Base-by-base conservation (phyloP, 2,797 vertebrate genomes). In the Mus spretus region DNA sequence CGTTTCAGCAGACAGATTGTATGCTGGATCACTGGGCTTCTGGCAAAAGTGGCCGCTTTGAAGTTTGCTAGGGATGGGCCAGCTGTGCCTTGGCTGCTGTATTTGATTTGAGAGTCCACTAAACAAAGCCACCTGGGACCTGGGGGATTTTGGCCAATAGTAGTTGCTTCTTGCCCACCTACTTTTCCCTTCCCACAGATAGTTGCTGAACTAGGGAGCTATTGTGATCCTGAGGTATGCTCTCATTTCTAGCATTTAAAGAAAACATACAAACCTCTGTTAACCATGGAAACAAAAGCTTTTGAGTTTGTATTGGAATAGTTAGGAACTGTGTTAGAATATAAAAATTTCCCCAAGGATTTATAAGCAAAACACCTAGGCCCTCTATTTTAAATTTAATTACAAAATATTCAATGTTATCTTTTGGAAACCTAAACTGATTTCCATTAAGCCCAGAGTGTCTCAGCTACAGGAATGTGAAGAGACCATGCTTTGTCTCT, bases 61-160 rank as follows among this genome's bases (percentile, higher is more conserved):
- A 96, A 96, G 79, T 74, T 88, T 61, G 1, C 47, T 50, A 74
- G 82, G 86, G 77, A 96, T 6, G 2, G 94, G 96, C 97, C 92
- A 72, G 96, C 6, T 88, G 97, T 98, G 98, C 98, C 98, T 98
- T 98, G 97, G 96, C 89, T 93, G 98, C 93, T 95, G 90, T 37
- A 15, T 81, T 94, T 88, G 7, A 95, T 91, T 90, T 85, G 93
- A 93, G 89, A 77, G 61, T 72, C 85, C 55, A 87, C 82, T 63
- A 47, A 92, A 86, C 55, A 53, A 78, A 96, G 85, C 63, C 92
- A 26, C 72, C 34, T 24, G 37, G 53, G 82, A 61, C 88, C 80
- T 84, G 86, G 75, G 63, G 78, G 75, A 17, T 78, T 83, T 95
- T 24, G 63, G 92, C 59, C 89, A 79, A 28, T 44, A n/a, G 37